Base-by-base conservation (phyloP, 1,140 invertebrate genomes). In the Cardiocondyla obscurior region DNA sequence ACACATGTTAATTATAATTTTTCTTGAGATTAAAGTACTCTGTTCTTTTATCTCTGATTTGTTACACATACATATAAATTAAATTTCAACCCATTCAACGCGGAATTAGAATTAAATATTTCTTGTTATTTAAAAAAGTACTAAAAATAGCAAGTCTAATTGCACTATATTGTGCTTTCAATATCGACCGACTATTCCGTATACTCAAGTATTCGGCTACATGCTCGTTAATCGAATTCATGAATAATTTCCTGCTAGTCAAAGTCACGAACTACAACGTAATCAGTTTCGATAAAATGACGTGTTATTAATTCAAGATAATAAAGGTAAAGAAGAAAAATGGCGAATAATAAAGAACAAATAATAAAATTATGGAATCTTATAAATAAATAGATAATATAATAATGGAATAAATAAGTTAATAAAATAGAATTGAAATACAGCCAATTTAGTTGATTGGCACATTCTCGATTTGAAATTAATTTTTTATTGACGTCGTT, bases 181-280 rank as follows among this genome's bases (percentile, higher is more conserved):
- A 33, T 69, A 79, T 79, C 62, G 74, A 69, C 7, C 62, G 62
- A 3, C 22, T 67, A 53, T 79, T 16, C n/a, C 28, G 46, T 69
- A 39, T 39, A 79, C 25, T 2, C 22, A 25, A 16, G 28, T 30
- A 53, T n/a, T 33, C 22, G 46, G 19, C 46, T 79, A 69, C 62
- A 39, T 19, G 46, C 28, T 46, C 33, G 62, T 69, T 79, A 53
- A 79, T 79, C 33, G 62, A 79, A 67, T 79, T 55, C 62, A 77
- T 67, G 74, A 79, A 79, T 79, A 79, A 79, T 79, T 79, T 69
- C 39, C 33, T 25, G 16, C n/a, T 74, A 74, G 33, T 44, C 33
- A 69, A 79, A 79, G 62, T 79, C 22, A 53, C 22, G 7, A 53
- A 69, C 51, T 42, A 62, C 46, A 46, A 42, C 16, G 22, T 39